Evolutionary conservation across 1,140 invertebrate species (phyloP).

Genomic region (Drosophila bocki): DNA sequence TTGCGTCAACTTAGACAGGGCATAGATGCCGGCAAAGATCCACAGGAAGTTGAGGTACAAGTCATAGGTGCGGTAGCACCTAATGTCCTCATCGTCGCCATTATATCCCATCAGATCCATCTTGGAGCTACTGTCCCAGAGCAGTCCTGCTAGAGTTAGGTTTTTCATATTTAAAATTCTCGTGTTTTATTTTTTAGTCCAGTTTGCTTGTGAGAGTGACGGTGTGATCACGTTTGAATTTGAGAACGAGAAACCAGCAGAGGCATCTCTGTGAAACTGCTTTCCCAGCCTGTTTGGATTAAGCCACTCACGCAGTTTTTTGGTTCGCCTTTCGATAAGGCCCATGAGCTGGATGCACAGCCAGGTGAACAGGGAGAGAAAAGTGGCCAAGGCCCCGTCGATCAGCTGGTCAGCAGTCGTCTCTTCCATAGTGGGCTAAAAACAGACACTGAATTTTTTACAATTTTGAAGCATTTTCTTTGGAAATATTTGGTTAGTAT

Average conservation of each 20-base stretch:
- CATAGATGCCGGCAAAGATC: constrained; percentile 63
- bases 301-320: constrained; percentile 7
- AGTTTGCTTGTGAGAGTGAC: constrained; percentile 18
- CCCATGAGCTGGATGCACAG: neutral
- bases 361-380: constrained; percentile 15
- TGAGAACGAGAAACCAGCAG: neutral
- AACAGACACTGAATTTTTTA: too few species aligned
- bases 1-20: constrained; percentile 51
- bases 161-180: constrained; percentile 26
- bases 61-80: constrained; percentile 32
- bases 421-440: neutral
- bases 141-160: constrained; percentile 24
- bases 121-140: constrained; percentile 22
- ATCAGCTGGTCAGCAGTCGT: constrained; percentile 2
- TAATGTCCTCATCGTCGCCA: neutral
- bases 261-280: neutral
- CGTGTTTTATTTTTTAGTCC: constrained; percentile 20
- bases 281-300: constrained; percentile 10
- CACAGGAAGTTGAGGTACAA: constrained; percentile 62
- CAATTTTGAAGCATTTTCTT: constrained; percentile 1
- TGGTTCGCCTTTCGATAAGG: neutral
- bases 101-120: neutral
- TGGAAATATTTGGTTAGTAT: neutral
- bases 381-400: constrained; percentile 2
- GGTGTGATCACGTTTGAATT: constrained; percentile 24